These are phyloP conservation scores for Pteronotus mesoamericanus DNA, from an alignment of 2,797 vertebrate species.

Conservation along the genomic window DNA sequence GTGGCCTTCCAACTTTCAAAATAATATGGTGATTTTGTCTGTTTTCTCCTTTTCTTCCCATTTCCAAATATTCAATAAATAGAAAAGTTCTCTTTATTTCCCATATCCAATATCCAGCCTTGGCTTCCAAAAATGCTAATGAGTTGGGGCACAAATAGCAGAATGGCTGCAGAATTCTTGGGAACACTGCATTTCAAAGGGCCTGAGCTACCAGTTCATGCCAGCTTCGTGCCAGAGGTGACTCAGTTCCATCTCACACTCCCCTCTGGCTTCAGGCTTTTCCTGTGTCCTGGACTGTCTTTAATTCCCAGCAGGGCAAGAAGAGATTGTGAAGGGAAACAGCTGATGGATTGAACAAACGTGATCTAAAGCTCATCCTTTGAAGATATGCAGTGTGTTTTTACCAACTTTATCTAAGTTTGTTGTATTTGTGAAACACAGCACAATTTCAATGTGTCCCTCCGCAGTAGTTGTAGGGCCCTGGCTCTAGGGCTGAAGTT, in stretches of 20 bases:
- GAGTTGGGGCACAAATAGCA: neutral
- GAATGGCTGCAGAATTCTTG: neutral
- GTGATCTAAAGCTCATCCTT: neutral
- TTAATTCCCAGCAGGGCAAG: neutral
- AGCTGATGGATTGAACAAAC: neutral
- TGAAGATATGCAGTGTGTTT: neutral
- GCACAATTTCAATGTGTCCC: slow-evolving; percentile 37
- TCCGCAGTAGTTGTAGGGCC: slow-evolving; percentile 40
- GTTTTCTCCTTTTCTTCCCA: neutral
- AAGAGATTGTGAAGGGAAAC: neutral
- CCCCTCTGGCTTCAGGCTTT: neutral
- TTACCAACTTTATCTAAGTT: neutral
- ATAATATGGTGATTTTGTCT: neutral
- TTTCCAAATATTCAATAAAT: neutral
- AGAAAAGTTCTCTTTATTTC: neutral
- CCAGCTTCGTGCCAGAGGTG: neutral
- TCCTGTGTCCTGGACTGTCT: neutral
- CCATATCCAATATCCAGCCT: neutral
- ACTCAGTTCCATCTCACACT: neutral
- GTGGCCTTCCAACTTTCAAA: neutral
- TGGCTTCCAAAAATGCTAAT: neutral
- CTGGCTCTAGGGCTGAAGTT: slow-evolving; percentile 17
- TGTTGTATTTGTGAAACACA: slow-evolving; percentile 1
- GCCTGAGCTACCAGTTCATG: neutral
- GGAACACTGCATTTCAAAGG: neutral